phyloP scores from a whole-genome alignment of 64 coral and sea anemone genomes.

The Orbicella faveolata region DNA sequence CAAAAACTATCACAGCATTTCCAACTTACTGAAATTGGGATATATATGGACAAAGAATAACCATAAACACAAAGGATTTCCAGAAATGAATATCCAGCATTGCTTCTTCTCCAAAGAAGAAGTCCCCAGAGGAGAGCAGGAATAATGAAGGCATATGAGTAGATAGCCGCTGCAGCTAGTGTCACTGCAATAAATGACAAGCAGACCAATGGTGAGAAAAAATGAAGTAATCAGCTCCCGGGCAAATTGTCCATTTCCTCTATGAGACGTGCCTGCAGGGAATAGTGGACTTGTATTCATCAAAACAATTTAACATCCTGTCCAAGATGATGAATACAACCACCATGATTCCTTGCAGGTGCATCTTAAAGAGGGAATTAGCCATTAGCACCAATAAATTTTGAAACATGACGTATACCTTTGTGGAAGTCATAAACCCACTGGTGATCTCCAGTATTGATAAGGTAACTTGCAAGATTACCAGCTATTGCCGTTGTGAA shows the following conservation, averaged over 20 bases:
- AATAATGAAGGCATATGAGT: slow-evolving; percentile 74
- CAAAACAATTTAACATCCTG: too few relatives aligned
- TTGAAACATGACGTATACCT: slow-evolving; percentile 37
- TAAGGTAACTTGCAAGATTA: slow-evolving; percentile 81
- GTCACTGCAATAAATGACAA: slow-evolving; percentile 60
- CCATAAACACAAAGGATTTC: slow-evolving; percentile 95
- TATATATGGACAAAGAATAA: slow-evolving; percentile 88
- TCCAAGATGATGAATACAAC: too few relatives aligned
- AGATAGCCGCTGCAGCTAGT: slow-evolving; percentile 85
- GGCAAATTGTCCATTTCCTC: too few relatives aligned
- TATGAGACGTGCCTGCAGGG: background rate
- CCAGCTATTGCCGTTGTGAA: slow-evolving; percentile 90
- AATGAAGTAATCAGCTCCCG: background rate
- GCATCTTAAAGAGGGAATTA: too few relatives aligned
- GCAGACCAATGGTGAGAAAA: background rate
- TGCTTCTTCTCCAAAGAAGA: slow-evolving; percentile 85
- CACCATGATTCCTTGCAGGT: too few relatives aligned
- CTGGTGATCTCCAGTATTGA: slow-evolving; percentile 63
- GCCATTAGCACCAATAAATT: too few relatives aligned
- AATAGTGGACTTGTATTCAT: too few relatives aligned
- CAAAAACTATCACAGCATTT: too few relatives aligned
- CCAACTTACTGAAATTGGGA: slow-evolving; percentile 84
- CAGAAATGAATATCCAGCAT: slow-evolving; percentile 85
- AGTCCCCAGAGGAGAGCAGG: slow-evolving; percentile 84
- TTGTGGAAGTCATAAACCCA: slow-evolving; percentile 97